These are phyloP conservation scores for Gasteruption jaculator DNA, from an alignment of 2,888 invertebrate genomes.

Conservation along the genomic window DNA sequence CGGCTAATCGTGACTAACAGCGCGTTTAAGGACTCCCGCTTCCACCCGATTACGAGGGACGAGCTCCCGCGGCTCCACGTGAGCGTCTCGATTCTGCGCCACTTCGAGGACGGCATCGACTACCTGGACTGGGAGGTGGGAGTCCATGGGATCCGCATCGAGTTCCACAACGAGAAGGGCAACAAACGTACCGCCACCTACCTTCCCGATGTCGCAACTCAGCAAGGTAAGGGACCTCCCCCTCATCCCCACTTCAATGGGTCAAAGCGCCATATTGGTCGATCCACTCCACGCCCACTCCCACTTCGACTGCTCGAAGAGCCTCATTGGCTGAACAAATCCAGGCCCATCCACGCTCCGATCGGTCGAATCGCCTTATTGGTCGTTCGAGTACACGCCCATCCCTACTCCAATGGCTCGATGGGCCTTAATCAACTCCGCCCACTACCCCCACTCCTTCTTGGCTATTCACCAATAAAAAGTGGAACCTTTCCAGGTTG, in stretches of 20 bases:
- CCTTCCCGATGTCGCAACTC: constrained; percentile 94
- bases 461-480: no score
- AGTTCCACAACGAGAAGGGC: constrained; percentile 91
- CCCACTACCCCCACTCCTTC: constrained; percentile 11
- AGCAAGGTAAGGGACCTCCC: constrained; percentile 95
- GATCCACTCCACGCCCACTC: no score
- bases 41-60: constrained; percentile 89
- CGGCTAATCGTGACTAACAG: constrained; percentile 53
- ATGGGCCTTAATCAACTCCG: no score
- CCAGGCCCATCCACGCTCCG: constrained; percentile 9
- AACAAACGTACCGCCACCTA: constrained; percentile 96
- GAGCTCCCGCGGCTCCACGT: constrained; percentile 91
- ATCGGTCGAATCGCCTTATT: neutral
- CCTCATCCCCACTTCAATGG: no score
- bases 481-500: constrained; percentile 62
- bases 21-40: constrained; percentile 96
- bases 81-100: constrained; percentile 91
- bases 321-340: neutral
- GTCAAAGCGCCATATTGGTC: no score
- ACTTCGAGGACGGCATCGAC: constrained; percentile 94
- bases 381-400: neutral
- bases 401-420: constrained; percentile 7
- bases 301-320: neutral
- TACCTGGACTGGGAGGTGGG: constrained; percentile 98
- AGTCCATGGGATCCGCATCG: constrained; percentile 95